A percentile compares a stretch with the other conserved stretches of the same genome.
phyloP scores from a whole-genome alignment of 2,888 invertebrate genomes.

The Cenopis cana region DNA sequence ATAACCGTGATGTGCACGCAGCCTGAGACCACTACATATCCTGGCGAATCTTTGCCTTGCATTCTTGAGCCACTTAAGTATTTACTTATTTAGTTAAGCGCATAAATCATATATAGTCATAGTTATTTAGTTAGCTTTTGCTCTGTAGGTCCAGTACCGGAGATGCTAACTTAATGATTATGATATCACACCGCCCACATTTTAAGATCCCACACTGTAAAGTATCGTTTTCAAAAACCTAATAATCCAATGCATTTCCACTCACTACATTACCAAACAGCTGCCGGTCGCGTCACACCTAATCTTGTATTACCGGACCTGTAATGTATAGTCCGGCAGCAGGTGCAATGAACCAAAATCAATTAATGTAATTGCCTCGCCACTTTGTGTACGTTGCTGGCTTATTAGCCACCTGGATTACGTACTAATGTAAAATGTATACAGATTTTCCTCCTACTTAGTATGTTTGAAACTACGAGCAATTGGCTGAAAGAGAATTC shows the following conservation, averaged over 20 bases:
- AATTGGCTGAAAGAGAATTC: neutral
- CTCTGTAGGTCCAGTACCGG: no score
- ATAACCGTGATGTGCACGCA: no score
- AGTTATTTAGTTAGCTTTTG: no score
- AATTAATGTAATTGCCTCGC: conserved; percentile 73
- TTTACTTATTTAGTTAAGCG: no score
- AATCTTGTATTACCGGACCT: conserved; percentile 43
- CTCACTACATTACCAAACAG: conserved; percentile 20
- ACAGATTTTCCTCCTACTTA: neutral
- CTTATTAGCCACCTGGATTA: conserved; percentile 56
- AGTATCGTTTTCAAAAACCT: neutral
- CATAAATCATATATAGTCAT: no score
- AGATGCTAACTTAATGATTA: no score
- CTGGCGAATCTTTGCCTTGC: no score
- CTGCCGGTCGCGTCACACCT: conserved; percentile 20
- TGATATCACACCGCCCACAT: no score
- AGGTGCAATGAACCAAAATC: conserved; percentile 75
- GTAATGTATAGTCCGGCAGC: conserved; percentile 55
- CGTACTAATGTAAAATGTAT: conserved; percentile 22
- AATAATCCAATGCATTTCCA: conserved; percentile 20
- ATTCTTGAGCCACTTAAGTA: no score
- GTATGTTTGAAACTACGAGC: conserved; percentile 4
- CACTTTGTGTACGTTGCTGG: conserved; percentile 56
- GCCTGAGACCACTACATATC: no score
- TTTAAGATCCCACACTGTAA: neutral